phyloP scores from a whole-genome alignment of 2,888 invertebrate genomes.

The Oxyteleia sp. region DNA sequence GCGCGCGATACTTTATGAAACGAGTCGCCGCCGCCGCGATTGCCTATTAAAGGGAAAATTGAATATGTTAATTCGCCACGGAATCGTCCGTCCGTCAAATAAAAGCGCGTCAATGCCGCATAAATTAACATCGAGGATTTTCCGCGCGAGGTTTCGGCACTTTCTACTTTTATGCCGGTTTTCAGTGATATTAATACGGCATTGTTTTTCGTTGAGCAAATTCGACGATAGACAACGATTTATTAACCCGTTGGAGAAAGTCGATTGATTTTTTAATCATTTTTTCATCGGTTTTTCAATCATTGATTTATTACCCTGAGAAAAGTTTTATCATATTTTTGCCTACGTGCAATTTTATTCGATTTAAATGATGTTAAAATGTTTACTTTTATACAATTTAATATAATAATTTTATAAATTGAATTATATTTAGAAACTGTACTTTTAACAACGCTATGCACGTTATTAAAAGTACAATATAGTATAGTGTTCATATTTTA shows the following conservation, averaged over 20 bases:
- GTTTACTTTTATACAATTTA: too few relatives aligned
- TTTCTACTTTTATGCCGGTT: constrained; percentile 47
- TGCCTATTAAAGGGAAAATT: constrained; percentile 15
- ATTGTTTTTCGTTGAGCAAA: background rate
- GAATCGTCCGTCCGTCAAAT: constrained; percentile 17
- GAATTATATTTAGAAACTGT: too few relatives aligned
- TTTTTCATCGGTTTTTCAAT: too few relatives aligned
- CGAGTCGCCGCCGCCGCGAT: background rate
- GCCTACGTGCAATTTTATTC: too few relatives aligned
- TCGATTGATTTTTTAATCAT: constrained; percentile 5
- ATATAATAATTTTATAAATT: too few relatives aligned
- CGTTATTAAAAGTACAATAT: too few relatives aligned
- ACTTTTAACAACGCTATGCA: too few relatives aligned
- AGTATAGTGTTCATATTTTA: too few relatives aligned
- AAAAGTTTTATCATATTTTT: too few relatives aligned
- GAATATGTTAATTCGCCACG: constrained; percentile 36
- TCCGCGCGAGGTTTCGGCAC: constrained; percentile 28
- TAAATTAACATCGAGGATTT: constrained; percentile 22
- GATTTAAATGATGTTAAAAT: too few relatives aligned
- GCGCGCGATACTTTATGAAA: constrained; percentile 16
- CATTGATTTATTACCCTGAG: too few relatives aligned
- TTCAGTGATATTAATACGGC: background rate
- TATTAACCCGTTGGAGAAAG: constrained; percentile 17
- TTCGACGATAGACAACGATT: constrained; percentile 13
- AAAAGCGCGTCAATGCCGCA: constrained; percentile 10